Conservation (phyloP, 2,113 vertebrate genomes). For the Shinisaurus crocodilurus region DNA sequence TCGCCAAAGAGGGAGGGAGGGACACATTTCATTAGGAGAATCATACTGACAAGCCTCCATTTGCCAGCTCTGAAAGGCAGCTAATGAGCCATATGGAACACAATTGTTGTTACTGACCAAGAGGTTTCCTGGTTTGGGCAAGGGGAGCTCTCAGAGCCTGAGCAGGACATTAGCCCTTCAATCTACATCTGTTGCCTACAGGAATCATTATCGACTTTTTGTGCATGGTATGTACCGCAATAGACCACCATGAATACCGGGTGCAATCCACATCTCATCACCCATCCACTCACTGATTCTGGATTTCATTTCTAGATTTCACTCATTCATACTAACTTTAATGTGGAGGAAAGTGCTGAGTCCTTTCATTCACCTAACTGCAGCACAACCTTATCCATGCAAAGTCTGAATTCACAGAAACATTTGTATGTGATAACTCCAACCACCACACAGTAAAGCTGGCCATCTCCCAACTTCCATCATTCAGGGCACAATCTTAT, state of each 20-base stretch:
- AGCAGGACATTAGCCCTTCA: no score
- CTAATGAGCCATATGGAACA: not conserved
- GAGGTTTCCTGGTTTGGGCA: not conserved
- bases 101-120: not conserved
- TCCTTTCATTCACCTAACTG: not conserved
- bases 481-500: no score
- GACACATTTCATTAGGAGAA: not conserved
- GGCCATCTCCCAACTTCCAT: not conserved
- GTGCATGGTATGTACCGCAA: no score
- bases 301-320: not conserved
- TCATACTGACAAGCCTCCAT: not conserved
- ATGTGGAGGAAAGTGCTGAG: not conserved
- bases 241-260: no score
- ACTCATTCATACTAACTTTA: not conserved
- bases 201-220: no score
- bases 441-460: not conserved
- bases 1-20: not conserved
- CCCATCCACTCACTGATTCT: not conserved
- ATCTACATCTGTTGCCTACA: no score
- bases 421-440: not conserved
- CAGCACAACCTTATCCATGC: not conserved
- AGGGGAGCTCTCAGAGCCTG: no score
- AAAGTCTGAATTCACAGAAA: not conserved
- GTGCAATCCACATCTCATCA: not conserved
- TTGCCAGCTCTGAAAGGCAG: not conserved